A percentile compares a stretch with the other conserved stretches of the same genome.
Conservation (phyloP, 2,113 vertebrate genomes). For the Cynocephalus volans region DNA sequence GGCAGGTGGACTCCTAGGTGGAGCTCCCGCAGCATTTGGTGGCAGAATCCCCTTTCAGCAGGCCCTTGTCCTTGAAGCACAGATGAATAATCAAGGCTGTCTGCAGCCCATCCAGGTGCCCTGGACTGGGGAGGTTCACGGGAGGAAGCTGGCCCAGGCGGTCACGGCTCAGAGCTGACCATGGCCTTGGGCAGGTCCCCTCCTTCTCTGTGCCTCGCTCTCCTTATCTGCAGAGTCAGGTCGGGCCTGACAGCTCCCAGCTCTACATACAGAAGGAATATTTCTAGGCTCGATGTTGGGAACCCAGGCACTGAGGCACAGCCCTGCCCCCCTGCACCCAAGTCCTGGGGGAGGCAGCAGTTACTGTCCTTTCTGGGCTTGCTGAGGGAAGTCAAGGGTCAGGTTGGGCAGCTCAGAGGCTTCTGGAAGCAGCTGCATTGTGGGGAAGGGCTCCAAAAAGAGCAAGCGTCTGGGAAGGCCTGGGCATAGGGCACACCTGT, state of each 20-base stretch:
- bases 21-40: neutral
- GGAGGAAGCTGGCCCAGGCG: neutral
- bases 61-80: neutral
- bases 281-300: neutral
- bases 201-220: neutral
- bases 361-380: neutral
- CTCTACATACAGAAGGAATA: neutral
- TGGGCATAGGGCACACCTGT: too few species aligned
- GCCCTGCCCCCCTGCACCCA: neutral
- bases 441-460: neutral
- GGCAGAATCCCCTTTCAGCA: neutral
- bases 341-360: neutral
- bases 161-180: neutral
- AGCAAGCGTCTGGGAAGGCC: neutral
- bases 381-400: neutral
- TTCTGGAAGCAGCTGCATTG: neutral
- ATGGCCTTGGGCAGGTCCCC: neutral
- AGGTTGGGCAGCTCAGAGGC: neutral
- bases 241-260: neutral
- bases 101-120: neutral
- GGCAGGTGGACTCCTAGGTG: neutral
- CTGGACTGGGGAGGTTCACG: rapidly evolving
- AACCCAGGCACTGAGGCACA: neutral
- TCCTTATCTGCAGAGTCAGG: neutral
- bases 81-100: rapidly evolving